A percentile compares a stretch with the other conserved stretches of the same genome.
These are phyloP conservation scores for Falco biarmicus DNA, from an alignment of 2,797 vertebrate species.

Conservation along the genomic window DNA sequence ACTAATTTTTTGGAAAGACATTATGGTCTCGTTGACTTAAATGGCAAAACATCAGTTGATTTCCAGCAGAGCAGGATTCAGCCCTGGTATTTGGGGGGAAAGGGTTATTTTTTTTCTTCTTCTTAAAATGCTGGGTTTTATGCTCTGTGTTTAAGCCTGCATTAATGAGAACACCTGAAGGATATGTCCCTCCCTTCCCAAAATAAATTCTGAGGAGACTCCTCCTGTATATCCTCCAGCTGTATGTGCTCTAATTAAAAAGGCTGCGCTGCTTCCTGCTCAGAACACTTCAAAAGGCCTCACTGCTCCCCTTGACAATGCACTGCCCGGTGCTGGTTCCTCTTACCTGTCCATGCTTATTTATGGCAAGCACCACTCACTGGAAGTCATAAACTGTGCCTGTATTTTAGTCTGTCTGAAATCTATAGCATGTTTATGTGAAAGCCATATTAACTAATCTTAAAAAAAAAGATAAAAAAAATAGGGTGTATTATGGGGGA, in stretches of 20 bases:
- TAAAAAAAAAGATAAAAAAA: background rate
- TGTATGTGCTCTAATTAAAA: constrained; percentile 81
- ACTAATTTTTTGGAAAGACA: background rate
- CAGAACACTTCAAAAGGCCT: constrained; percentile 80
- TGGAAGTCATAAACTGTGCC: constrained; percentile 9
- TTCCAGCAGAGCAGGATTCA: constrained; percentile 4
- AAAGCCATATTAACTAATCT: background rate
- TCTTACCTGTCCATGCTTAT: constrained; percentile 75
- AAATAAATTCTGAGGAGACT: constrained; percentile 64
- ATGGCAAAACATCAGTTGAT: constrained; percentile 60
- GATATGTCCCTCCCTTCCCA: constrained; percentile 69
- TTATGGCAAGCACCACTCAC: constrained; percentile 55
- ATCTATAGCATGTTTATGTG: background rate
- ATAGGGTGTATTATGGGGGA: rapidly evolving
- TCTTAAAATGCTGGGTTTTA: constrained; percentile 28
- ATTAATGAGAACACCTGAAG: constrained; percentile 76
- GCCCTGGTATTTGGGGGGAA: background rate
- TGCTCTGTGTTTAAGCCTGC: constrained; percentile 56
- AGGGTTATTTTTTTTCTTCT: background rate
- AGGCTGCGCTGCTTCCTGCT: constrained; percentile 80
- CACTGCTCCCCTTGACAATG: constrained; percentile 67
- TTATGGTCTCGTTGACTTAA: background rate
- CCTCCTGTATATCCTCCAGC: constrained; percentile 76
- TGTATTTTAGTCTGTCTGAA: constrained; percentile 35
- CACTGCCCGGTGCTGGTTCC: constrained; percentile 35